A percentile compares a stretch with the other conserved stretches of the same genome.
Conservation (phyloP, 2,797 vertebrate species). For the Hybognathus amarus region DNA sequence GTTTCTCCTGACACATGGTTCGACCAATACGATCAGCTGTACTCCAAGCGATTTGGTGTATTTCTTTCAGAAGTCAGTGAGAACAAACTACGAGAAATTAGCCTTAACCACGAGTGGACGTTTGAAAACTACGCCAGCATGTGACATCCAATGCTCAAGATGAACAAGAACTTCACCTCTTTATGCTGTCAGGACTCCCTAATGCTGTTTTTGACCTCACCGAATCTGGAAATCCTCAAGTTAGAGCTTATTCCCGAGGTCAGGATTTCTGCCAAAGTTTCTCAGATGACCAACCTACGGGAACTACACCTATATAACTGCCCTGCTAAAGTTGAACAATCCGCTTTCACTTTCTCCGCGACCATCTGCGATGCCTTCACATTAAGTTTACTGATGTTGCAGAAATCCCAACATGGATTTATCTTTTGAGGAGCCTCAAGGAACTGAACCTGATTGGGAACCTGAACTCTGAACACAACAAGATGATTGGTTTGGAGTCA, state of each 20-base stretch:
- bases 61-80: slow-evolving; percentile 98
- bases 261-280: slow-evolving; percentile 93
- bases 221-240: slow-evolving; percentile 91
- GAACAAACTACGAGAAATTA: slow-evolving; percentile 95
- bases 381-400: slow-evolving; percentile 97
- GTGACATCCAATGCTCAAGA: slow-evolving; percentile 90
- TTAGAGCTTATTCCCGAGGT: slow-evolving; percentile 96
- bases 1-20: slow-evolving; percentile 98
- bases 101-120: slow-evolving; percentile 97
- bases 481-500: slow-evolving; percentile 96
- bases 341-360: slow-evolving; percentile 92
- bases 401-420: slow-evolving; percentile 96
- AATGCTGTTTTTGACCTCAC: slow-evolving; percentile 95
- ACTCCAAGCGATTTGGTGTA: slow-evolving; percentile 95
- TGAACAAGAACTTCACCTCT: slow-evolving; percentile 92
- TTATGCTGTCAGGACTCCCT: slow-evolving; percentile 94
- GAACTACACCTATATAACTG: slow-evolving; percentile 96
- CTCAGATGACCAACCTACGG: slow-evolving; percentile 94
- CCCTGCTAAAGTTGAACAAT: slow-evolving; percentile 95
- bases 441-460: slow-evolving; percentile 93
- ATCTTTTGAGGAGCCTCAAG: slow-evolving; percentile 91
- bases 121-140: slow-evolving; percentile 90
- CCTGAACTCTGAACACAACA: slow-evolving; percentile 96
- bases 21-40: slow-evolving; percentile 96
- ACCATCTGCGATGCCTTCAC: slow-evolving; percentile 93